Conservation (phyloP, 1,140 invertebrate genomes). For the Paralvinella palmiformis region DNA sequence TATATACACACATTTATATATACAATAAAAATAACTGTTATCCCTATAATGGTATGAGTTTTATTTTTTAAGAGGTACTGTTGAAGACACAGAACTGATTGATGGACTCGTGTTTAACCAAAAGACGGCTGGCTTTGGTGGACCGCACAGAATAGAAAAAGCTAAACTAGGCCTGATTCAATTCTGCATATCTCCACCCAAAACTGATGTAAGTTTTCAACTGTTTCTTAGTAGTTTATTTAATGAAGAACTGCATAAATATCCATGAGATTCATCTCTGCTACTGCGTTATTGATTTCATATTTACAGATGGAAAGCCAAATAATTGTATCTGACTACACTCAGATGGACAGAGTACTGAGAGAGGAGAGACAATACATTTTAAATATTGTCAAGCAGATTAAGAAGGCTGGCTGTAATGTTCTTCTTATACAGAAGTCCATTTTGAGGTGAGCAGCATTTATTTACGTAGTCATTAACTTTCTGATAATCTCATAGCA, state of each 20-base stretch:
- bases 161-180: slow-evolving; percentile 99
- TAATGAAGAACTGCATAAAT: not conserved
- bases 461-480: too few relatives aligned
- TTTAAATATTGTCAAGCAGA: slow-evolving; percentile 97
- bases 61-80: slow-evolving; percentile 65
- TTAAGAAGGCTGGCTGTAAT: slow-evolving; percentile 97
- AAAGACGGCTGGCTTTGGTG: slow-evolving; percentile 80
- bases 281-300: slow-evolving; percentile 6
- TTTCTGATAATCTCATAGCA: too few relatives aligned
- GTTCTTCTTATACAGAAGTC: slow-evolving; percentile 98
- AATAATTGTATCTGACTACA: slow-evolving; percentile 95
- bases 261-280: not conserved
- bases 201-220: slow-evolving; percentile 76
- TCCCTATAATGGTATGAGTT: not conserved
- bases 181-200: slow-evolving; percentile 98
- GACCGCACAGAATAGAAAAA: slow-evolving; percentile 89
- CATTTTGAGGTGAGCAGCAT: slow-evolving; percentile 69
- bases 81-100: slow-evolving; percentile 95
- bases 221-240: slow-evolving; percentile 4
- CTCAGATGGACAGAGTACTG: slow-evolving; percentile 98
- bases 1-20: not conserved
- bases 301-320: slow-evolving; percentile 87
- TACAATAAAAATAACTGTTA: not conserved
- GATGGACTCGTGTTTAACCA: slow-evolving; percentile 92
- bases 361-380: slow-evolving; percentile 98